phyloP scores from a whole-genome alignment of 2,113 vertebrate species.

The Thamnaconus septentrionalis region DNA sequence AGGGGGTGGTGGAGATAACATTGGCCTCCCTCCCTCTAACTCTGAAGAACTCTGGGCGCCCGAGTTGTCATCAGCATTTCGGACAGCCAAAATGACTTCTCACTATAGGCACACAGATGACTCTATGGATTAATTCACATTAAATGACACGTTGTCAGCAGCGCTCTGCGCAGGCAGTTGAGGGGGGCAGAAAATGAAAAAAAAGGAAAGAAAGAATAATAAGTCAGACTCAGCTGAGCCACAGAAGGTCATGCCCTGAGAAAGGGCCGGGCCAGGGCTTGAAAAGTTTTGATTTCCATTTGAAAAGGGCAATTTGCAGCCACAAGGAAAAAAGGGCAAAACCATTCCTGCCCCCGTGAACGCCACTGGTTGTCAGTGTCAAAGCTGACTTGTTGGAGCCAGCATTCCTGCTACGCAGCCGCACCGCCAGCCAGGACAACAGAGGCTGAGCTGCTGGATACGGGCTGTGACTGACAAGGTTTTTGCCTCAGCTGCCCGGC shows the following conservation, averaged over 20 bases:
- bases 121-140: slow-evolving; percentile 45
- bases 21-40: slow-evolving; percentile 25
- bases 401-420: slow-evolving; percentile 12
- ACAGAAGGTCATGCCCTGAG: slow-evolving; percentile 49
- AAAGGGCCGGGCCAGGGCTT: slow-evolving; percentile 37
- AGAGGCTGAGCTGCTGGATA: slow-evolving; percentile 35
- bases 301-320: slow-evolving; percentile 69
- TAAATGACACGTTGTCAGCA: slow-evolving; percentile 35
- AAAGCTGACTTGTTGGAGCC: slow-evolving; percentile 38
- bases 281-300: slow-evolving; percentile 56
- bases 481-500: too few species aligned
- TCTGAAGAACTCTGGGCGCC: slow-evolving; percentile 30
- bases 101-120: slow-evolving; percentile 29
- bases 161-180: slow-evolving; percentile 30
- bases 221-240: slow-evolving; percentile 35
- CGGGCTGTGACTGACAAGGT: slow-evolving; percentile 16
- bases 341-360: slow-evolving; percentile 39
- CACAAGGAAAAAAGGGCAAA: slow-evolving; percentile 58
- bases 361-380: slow-evolving; percentile 55
- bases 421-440: slow-evolving; percentile 21
- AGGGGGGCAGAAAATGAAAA: background rate
- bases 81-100: slow-evolving; percentile 34
- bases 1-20: slow-evolving; percentile 28
- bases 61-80: slow-evolving; percentile 46
- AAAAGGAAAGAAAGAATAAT: slow-evolving; percentile 13